Evolutionary conservation across 2,113 vertebrate species (phyloP).

Genomic region (Xenopus tropicalis): DNA sequence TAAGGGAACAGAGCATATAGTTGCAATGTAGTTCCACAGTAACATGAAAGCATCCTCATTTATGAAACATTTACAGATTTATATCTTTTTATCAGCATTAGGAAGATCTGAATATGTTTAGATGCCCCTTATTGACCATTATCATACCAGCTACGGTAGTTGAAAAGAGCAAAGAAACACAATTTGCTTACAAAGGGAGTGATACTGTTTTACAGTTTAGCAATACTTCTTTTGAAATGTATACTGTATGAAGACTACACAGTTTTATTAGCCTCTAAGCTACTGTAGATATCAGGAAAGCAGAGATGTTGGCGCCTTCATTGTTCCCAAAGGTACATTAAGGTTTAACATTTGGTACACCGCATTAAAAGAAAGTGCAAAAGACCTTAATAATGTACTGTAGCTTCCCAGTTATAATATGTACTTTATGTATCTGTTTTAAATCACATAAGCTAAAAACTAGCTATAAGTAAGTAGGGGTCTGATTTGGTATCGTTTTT

Average conservation of each 20-base stretch:
- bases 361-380: slow-evolving; percentile 19
- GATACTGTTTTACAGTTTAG: slow-evolving; percentile 9
- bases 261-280: slow-evolving; percentile 22
- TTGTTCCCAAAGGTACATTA: slow-evolving; percentile 27
- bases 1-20: too few species aligned
- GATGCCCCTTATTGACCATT: too few species aligned
- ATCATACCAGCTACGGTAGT: background rate
- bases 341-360: slow-evolving; percentile 20
- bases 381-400: background rate
- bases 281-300: slow-evolving; percentile 2
- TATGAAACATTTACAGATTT: too few species aligned
- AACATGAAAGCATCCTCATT: too few species aligned
- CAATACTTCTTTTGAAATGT: slow-evolving; percentile 14
- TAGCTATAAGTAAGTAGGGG: too few species aligned
- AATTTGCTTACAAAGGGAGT: background rate
- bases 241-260: background rate
- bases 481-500: too few species aligned
- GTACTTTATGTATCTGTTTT: too few species aligned
- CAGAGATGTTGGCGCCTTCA: slow-evolving; percentile 1
- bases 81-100: too few species aligned
- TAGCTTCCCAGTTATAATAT: background rate
- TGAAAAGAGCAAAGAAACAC: too few species aligned
- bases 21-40: too few species aligned
- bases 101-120: too few species aligned
- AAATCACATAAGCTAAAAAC: too few species aligned